Percentiles rank a stretch among this genome's conserved stretches.
phyloP scores from a whole-genome alignment of 2,113 vertebrate species.

The Polypterus senegalus region DNA sequence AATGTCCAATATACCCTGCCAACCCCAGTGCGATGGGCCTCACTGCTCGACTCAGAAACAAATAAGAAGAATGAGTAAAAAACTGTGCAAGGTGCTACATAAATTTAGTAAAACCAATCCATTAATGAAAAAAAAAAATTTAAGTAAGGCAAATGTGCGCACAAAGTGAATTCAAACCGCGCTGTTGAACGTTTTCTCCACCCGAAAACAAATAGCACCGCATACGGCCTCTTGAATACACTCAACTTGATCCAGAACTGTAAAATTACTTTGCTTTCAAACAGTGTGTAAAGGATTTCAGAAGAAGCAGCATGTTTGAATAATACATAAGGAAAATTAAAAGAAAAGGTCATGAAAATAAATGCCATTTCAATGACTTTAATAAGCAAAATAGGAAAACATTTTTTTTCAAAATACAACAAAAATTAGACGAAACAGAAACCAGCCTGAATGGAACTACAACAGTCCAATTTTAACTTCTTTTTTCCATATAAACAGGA shows the following conservation, averaged over 20 bases:
- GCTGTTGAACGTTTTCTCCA: no score
- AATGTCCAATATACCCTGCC: background rate
- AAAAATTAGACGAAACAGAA: conserved; percentile 93
- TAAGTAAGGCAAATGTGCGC: no score
- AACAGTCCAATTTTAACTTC: conserved; percentile 95
- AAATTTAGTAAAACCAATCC: no score
- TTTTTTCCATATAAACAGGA: conserved; percentile 95
- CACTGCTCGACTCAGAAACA: background rate
- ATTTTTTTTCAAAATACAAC: conserved; percentile 71
- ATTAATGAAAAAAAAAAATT: no score
- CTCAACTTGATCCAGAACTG: no score
- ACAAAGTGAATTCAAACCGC: no score
- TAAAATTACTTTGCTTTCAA: no score
- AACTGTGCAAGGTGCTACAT: no score
- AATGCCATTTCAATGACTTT: conserved; percentile 96
- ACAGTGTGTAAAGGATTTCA: background rate
- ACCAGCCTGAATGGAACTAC: conserved; percentile 98
- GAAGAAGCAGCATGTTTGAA: background rate
- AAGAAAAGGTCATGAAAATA: conserved; percentile 53
- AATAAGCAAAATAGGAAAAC: conserved; percentile 99
- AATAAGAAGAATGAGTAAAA: background rate
- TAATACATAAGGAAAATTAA: conserved; percentile 16
- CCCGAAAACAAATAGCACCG: no score
- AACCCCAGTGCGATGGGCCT: background rate
- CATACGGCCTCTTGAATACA: no score